Evolutionary conservation across 1,140 invertebrate species (phyloP), one percentile per base, ranked within the genome.

Genomic region (Drosophila guanche): DNA sequence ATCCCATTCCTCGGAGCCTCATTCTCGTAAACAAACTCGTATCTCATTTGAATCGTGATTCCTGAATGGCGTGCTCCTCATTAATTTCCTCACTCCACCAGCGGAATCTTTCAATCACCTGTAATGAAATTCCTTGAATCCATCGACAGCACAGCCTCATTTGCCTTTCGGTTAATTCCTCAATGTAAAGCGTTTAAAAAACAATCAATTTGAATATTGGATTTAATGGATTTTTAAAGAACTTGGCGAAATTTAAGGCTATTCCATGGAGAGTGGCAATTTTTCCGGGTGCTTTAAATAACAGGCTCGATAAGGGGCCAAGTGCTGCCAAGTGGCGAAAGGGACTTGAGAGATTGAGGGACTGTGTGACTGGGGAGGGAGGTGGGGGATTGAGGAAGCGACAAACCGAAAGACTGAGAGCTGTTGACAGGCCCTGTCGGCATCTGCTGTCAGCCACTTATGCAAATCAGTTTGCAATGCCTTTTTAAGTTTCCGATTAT

Each of bases 381-480:
- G 16, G 37, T 67, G 41, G 4, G 12, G 5, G 40, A 6, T n/a
- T 40, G 50, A 27, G 12, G 33, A 27, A 45, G 25, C 16, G 6
- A 57, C n/a, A 22, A 50, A 20, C n/a, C 12, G 40, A 22, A 53
- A 40, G 37, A 23, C 53, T 1, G 37, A 25, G 27, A 47, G 29
- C 33, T 54, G 52, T 40, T 63, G 69, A 54, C 68, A 72, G 56
- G 29, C 22, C 25, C 58, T 65, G 73, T 61, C 63, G 61, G 60
- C 79, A 67, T 63, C 70, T 84, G 75, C 50, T 79, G 76, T 58
- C 66, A 56, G 66, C 51, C 80, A 79, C 79, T 84, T 84, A 84
- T 84, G 79, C 79, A 84, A 84, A 84, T 84, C 76, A 84, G 80
- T 72, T 66, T 83, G 76, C 71, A 76, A 84, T 79, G 71, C 67